Evolutionary conservation across 2,113 vertebrate genomes (phyloP), one percentile per base, ranked within the genome.

Genomic region (Brachirus orientalis): DNA sequence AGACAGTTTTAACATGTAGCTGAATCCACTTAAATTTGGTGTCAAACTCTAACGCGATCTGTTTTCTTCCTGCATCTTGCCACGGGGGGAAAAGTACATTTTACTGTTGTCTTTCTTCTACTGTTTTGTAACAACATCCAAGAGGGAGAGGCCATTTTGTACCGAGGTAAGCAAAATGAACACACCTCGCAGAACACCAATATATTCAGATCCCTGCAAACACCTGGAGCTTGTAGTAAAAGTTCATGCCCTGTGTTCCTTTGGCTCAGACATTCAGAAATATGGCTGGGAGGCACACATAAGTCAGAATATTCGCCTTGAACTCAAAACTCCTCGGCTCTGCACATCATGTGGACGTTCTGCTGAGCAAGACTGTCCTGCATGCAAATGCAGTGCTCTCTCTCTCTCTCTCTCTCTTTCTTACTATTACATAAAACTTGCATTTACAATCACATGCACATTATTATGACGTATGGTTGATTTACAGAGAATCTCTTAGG

Each of bases 211-310:
- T n/a, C n/a, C n/a, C n/a, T n/a, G n/a, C 10, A 77, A 76, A 67
- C 58, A 38, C 28, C 35, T 83, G 73, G 75, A 75, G 52, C 18
- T 63, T 43, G 57, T 63, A 63, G 68, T 65, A 53, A 77, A 51
- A 75, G 61, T 81, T 61, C 56, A 59, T 12, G 48, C 35, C 18
- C 54, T 55, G 33, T 68, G 63, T 67, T 73, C 56, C 6, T 44
- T 61, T 66, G 50, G 68, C 67, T 28, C 36, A 18, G 8, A 47
- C 61, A 62, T 50, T 65, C 22, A 18, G 35, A 47, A 14, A 28
- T 63, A 65, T 47, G 53, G 43, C 75, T 68, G 8, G 45, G 56
- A 68, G 72, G 59, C 43, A 12, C 17, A 37, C 14, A 45, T 1
- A 61, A 62, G 51, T 46, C 35, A 9, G 9, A 41, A 22, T 41